phyloP scores from a whole-genome alignment of 2,113 vertebrate genomes.

The Pseudorhombus dupliciocellatus region DNA sequence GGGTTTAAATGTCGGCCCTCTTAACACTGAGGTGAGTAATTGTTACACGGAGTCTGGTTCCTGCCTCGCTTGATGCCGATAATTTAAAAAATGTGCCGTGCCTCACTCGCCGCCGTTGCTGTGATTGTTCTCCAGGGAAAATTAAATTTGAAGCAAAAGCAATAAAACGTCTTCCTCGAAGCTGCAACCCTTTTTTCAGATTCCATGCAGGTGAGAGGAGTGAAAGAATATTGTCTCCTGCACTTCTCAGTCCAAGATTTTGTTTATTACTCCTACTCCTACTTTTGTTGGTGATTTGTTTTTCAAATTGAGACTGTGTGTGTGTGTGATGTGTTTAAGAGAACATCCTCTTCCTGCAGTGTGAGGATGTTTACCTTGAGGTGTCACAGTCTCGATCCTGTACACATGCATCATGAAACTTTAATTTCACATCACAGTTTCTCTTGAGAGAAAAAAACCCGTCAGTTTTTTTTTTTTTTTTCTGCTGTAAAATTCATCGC shows the following conservation, averaged over 20 bases:
- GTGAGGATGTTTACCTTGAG: neutral
- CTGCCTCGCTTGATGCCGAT: neutral
- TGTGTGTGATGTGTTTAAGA: neutral
- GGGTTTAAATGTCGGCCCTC: neutral
- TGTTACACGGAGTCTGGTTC: neutral
- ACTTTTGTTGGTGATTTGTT: slow-evolving; percentile 13
- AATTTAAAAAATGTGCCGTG: slow-evolving; percentile 8
- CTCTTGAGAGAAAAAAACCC: neutral
- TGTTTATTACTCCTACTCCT: slow-evolving; percentile 7
- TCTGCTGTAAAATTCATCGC: neutral
- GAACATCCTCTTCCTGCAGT: slow-evolving; percentile 3
- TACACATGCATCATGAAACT: neutral
- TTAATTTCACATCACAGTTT: neutral
- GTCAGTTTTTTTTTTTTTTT: neutral
- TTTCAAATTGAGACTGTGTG: neutral
- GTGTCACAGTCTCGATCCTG: slow-evolving; percentile 4
- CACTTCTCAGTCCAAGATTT: neutral
- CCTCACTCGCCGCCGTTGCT: slow-evolving; percentile 6
- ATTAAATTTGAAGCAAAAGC: slow-evolving; percentile 42
- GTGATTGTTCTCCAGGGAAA: slow-evolving; percentile 37
- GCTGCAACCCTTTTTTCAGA: slow-evolving; percentile 16
- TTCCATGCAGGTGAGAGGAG: slow-evolving; percentile 13
- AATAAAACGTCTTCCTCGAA: slow-evolving; percentile 38
- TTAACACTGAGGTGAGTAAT: slow-evolving; percentile 8
- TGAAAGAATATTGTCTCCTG: slow-evolving; percentile 4